A percentile compares a stretch with the other conserved stretches of the same genome.
Conservation (phyloP, 2,888 invertebrate species). For the Hirtodrosophila histrioides region DNA sequence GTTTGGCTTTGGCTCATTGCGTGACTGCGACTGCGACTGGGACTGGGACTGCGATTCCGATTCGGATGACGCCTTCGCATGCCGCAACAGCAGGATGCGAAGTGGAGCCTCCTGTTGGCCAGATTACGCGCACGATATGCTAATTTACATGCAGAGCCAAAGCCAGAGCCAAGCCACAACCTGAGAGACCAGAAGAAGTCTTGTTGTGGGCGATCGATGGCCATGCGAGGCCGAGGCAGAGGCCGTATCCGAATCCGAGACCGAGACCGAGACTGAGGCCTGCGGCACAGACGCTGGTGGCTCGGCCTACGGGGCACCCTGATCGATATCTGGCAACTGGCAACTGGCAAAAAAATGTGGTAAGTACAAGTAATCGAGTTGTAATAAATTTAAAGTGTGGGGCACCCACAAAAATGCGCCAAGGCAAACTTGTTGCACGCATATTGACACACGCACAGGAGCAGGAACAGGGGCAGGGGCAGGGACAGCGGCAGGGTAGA, state of each 20-base stretch:
- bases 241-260: neutral
- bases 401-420: slow-evolving; percentile 70
- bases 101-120: slow-evolving; percentile 72
- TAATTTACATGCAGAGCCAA: slow-evolving; percentile 73
- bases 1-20: slow-evolving; percentile 29
- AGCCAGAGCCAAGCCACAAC: slow-evolving; percentile 6
- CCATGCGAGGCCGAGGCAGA: slow-evolving; percentile 35
- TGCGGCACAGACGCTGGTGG: slow-evolving; percentile 19
- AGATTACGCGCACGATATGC: slow-evolving; percentile 80
- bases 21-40: slow-evolving; percentile 30
- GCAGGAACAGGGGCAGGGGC: slow-evolving; percentile 12
- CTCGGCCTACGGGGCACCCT: slow-evolving; percentile 48
- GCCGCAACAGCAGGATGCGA: slow-evolving; percentile 75
- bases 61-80: slow-evolving; percentile 77
- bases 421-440: slow-evolving; percentile 75
- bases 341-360: slow-evolving; percentile 66
- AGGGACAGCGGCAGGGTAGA: neutral
- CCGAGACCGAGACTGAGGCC: slow-evolving; percentile 8
- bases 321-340: slow-evolving; percentile 71
- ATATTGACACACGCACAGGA: slow-evolving; percentile 74
- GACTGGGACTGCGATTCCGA: slow-evolving; percentile 37
- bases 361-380: slow-evolving; percentile 81
- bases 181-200: slow-evolving; percentile 17
- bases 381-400: slow-evolving; percentile 79
- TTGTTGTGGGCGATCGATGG: slow-evolving; percentile 68